Percentiles rank a stretch among this genome's conserved stretches.
These are phyloP conservation scores for Gracilinanus agilis DNA, from an alignment of 2,113 vertebrate species.

Conservation along the genomic window DNA sequence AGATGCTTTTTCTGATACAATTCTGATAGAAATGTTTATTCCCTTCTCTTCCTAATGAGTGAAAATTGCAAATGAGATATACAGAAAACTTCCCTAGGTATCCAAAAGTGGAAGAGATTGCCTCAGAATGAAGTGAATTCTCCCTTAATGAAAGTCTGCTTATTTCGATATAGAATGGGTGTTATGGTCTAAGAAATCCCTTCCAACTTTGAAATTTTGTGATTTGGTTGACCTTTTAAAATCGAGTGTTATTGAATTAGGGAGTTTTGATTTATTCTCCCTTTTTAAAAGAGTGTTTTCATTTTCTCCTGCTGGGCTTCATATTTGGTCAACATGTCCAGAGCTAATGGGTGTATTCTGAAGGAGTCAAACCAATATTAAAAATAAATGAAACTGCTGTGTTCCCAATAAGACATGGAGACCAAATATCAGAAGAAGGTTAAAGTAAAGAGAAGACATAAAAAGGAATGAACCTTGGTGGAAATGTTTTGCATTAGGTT, in stretches of 20 bases:
- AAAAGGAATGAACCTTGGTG: neutral
- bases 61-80: neutral
- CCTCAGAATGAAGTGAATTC: neutral
- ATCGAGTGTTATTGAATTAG: neutral
- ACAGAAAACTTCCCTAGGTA: no score
- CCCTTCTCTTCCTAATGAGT: neutral
- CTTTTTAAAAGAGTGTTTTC: neutral
- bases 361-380: neutral
- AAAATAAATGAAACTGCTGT: neutral
- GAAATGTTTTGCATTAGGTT: neutral
- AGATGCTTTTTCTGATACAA: neutral
- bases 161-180: neutral
- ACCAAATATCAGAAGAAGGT: neutral
- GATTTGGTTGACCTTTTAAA: neutral
- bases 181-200: neutral
- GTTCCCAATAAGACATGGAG: conserved; percentile 2
- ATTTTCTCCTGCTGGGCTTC: neutral
- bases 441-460: neutral
- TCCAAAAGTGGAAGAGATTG: neutral
- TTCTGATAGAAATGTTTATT: neutral
- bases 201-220: neutral
- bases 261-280: neutral
- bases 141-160: neutral
- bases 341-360: neutral
- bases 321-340: neutral